These are phyloP conservation scores for Meteorus sp. DNA, from an alignment of 1,140 invertebrate species.

Conservation along the genomic window DNA sequence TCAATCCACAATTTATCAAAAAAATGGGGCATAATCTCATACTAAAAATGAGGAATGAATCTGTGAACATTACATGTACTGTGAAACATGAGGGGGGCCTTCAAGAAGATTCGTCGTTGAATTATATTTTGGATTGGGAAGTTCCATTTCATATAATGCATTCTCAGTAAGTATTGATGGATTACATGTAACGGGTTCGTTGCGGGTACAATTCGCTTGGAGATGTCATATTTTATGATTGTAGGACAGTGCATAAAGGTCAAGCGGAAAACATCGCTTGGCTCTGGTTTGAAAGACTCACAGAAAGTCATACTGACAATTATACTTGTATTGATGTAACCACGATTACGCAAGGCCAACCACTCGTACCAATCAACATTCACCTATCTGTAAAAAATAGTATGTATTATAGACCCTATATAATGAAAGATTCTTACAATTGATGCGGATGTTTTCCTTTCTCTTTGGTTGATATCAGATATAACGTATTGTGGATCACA, in stretches of 20 bases:
- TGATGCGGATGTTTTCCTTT: not conserved
- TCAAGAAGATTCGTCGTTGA: slow-evolving; percentile 18
- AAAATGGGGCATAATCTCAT: slow-evolving; percentile 24
- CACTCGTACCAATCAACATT: slow-evolving; percentile 30
- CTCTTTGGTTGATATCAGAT: too few species aligned
- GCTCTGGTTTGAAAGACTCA: slow-evolving; percentile 39
- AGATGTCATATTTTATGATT: slow-evolving; percentile 12
- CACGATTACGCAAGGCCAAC: slow-evolving; percentile 17
- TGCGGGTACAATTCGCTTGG: too few species aligned
- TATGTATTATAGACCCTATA: slow-evolving; percentile 28
- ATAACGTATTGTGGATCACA: slow-evolving; percentile 29
- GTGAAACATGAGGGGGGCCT: slow-evolving; percentile 24
- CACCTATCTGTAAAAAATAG: slow-evolving; percentile 41
- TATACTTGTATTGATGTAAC: slow-evolving; percentile 45
- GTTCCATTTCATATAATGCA: slow-evolving; percentile 23
- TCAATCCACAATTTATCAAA: slow-evolving; percentile 22
- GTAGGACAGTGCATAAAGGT: slow-evolving; percentile 26
- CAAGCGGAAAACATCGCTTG: slow-evolving; percentile 32
- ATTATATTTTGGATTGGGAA: slow-evolving; percentile 33
- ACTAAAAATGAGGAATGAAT: slow-evolving; percentile 28
- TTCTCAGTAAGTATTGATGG: slow-evolving; percentile 25
- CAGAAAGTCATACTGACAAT: slow-evolving; percentile 43
- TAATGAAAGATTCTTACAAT: not conserved
- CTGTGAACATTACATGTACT: slow-evolving; percentile 34
- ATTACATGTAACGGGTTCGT: not conserved